Evolutionary conservation across 1,140 invertebrate species (phyloP).

Genomic region (Calosoma granatense): DNA sequence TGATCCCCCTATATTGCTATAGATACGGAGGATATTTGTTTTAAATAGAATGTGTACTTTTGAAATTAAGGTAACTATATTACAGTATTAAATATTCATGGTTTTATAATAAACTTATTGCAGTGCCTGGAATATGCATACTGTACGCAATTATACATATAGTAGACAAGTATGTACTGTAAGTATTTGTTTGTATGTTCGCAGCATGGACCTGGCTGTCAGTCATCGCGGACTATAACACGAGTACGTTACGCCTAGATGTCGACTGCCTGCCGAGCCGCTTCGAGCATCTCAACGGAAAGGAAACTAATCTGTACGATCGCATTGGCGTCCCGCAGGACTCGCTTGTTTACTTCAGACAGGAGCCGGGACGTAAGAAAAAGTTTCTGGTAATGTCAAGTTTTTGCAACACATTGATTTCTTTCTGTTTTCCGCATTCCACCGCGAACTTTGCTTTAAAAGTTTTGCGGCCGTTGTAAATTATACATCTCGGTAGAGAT

Average conservation of each 20-base stretch:
- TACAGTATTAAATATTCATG: too few species aligned
- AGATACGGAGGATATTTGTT: too few species aligned
- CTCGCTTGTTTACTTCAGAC: constrained; percentile 36
- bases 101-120: too few species aligned
- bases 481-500: neutral
- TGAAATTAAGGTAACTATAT: too few species aligned
- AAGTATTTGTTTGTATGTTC: too few species aligned
- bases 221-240: constrained; percentile 26
- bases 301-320: constrained; percentile 12
- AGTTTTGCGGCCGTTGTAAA: neutral
- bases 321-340: constrained; percentile 31
- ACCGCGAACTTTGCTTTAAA: neutral
- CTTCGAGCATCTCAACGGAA: constrained; percentile 23
- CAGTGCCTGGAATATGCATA: too few species aligned
- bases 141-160: too few species aligned
- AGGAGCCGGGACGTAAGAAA: constrained; percentile 39
- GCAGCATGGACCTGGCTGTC: constrained; percentile 32
- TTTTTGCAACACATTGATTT: constrained; percentile 9
- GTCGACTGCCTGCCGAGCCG: constrained; percentile 30
- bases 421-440: neutral
- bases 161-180: too few species aligned
- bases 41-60: too few species aligned
- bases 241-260: constrained; percentile 27
- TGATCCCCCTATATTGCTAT: too few species aligned
- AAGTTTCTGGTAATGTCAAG: constrained; percentile 33